These are phyloP conservation scores for Python bivittatus DNA, from an alignment of 2,113 vertebrate genomes.

Conservation along the genomic window DNA sequence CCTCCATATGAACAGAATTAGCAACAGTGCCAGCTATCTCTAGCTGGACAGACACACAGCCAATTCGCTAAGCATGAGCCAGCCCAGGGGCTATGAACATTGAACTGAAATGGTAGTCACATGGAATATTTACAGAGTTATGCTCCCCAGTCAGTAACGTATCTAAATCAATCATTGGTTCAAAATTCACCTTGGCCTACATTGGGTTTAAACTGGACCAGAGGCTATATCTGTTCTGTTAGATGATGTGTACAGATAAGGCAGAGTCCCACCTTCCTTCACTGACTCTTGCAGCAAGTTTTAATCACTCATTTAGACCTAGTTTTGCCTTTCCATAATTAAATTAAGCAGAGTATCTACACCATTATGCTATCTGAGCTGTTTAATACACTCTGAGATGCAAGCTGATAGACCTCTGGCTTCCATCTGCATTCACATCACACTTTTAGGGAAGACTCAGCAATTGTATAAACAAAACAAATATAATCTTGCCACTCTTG, in stretches of 20 bases:
- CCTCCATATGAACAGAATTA: background rate
- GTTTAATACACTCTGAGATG: conserved; percentile 29
- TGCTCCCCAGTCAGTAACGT: background rate
- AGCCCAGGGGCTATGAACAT: too few relatives aligned
- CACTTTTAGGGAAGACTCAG: background rate
- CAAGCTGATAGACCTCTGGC: conserved; percentile 15
- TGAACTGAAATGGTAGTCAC: background rate
- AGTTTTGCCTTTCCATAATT: conserved; percentile 36
- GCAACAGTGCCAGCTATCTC: background rate
- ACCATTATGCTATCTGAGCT: conserved; percentile 31
- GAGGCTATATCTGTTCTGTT: background rate
- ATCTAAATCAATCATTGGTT: background rate
- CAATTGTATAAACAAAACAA: conserved; percentile 32
- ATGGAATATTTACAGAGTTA: background rate
- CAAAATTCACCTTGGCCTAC: background rate
- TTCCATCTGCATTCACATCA: conserved; percentile 27
- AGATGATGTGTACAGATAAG: background rate
- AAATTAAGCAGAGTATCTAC: conserved; percentile 38
- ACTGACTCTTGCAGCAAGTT: conserved; percentile 7
- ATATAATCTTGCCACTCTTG: background rate
- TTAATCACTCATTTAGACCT: conserved; percentile 35
- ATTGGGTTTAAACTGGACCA: conserved; percentile 6
- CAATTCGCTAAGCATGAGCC: background rate
- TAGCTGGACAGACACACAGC: background rate
- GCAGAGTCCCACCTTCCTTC: too few relatives aligned